A percentile compares a stretch with the other conserved stretches of the same genome.
Conservation (phyloP, 2,888 invertebrate genomes). For the Pseudoips prasinana region DNA sequence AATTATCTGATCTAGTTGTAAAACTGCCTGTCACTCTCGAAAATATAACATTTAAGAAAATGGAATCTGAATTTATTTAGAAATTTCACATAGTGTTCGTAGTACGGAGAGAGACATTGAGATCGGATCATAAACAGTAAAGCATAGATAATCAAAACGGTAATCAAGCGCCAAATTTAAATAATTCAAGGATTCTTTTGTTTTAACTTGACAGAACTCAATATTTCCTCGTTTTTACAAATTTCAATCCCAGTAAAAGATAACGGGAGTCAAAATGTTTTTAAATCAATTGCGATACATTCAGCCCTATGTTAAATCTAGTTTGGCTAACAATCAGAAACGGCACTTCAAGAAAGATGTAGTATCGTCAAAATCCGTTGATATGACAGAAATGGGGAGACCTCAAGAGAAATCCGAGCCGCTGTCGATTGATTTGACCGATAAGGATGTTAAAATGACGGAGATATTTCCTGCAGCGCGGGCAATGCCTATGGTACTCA, state of each 20-base stretch:
- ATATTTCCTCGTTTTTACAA: no score
- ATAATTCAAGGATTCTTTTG: slow-evolving; percentile 44
- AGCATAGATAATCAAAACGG: no score
- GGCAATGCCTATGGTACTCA: slow-evolving; percentile 55
- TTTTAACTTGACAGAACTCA: slow-evolving; percentile 17
- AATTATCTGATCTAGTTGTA: no score
- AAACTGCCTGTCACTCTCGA: no score
- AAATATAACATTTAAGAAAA: no score
- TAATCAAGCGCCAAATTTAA: slow-evolving; percentile 41
- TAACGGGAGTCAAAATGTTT: slow-evolving; percentile 40
- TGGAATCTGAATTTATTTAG: no score
- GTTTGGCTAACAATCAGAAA: slow-evolving; percentile 29
- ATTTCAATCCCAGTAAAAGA: no score
- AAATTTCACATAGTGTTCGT: no score
- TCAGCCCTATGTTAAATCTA: slow-evolving; percentile 25
- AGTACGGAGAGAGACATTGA: no score
- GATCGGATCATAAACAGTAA: no score
- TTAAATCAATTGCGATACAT: slow-evolving; percentile 44
- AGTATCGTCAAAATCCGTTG: slow-evolving; percentile 38
- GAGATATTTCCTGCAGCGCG: slow-evolving; percentile 52
- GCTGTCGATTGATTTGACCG: slow-evolving; percentile 5
- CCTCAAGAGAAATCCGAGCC: slow-evolving; percentile 2
- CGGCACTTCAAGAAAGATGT: slow-evolving; percentile 33
- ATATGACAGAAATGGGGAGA: slow-evolving; percentile 17
- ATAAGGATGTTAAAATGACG: slow-evolving; percentile 12